Conservation (phyloP, 2,888 invertebrate species). For the Micoletzkya japonica region DNA sequence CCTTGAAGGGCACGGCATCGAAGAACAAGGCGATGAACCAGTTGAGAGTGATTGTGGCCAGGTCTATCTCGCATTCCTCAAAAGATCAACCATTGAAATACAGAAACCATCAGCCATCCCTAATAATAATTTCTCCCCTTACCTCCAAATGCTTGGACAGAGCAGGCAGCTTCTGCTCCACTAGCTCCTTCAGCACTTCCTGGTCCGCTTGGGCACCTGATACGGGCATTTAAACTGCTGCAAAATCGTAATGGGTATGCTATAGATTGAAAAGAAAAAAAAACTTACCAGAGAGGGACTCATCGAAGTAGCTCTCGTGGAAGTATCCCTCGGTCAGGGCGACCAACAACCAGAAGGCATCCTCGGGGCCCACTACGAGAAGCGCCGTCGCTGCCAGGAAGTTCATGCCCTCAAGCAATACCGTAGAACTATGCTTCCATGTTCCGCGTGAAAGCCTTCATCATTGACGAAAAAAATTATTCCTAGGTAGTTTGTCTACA, state of each 20-base stretch:
- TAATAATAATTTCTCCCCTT: no score
- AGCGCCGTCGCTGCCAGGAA: conserved; percentile 69
- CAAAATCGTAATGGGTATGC: neutral
- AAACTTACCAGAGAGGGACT: conserved; percentile 33
- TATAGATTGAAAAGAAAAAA: neutral
- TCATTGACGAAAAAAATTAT: neutral
- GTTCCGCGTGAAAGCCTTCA: neutral
- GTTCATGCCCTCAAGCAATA: conserved; percentile 65
- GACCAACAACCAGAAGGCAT: conserved; percentile 70
- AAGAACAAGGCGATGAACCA: conserved; percentile 70
- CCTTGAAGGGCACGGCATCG: conserved; percentile 69
- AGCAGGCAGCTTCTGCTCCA: conserved; percentile 66
- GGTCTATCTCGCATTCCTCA: conserved; percentile 67
- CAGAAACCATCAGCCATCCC: neutral
- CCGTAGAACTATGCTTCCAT: neutral
- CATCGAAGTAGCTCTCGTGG: conserved; percentile 68
- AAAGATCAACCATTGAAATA: no score
- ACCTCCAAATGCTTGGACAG: conserved; percentile 66
- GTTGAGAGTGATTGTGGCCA: conserved; percentile 69
- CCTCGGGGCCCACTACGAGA: conserved; percentile 69
- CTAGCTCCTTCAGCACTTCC: conserved; percentile 68
- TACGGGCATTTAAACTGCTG: neutral
- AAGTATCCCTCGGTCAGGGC: conserved; percentile 69
- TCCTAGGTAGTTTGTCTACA: neutral
- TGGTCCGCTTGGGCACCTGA: conserved; percentile 32